Evolutionary conservation across 2,888 invertebrate species (phyloP).

Genomic region (Cheilosia scutellata): DNA sequence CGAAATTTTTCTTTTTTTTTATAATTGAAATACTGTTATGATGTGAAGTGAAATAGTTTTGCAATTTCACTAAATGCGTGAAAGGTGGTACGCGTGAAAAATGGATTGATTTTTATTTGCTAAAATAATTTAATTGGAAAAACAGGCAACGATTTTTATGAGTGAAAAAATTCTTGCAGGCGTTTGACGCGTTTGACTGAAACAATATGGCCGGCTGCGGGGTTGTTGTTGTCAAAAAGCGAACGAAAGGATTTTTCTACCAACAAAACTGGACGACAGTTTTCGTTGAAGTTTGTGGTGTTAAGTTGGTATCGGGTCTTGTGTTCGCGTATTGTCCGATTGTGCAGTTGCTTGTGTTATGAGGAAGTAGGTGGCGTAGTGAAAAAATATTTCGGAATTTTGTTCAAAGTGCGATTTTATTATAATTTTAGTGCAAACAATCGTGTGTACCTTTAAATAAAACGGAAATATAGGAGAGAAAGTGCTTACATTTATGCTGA

Average conservation of each 20-base stretch:
- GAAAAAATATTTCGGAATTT: not conserved
- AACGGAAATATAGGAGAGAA: no score
- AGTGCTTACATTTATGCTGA: no score
- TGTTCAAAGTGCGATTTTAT: not conserved
- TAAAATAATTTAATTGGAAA: constrained; percentile 2
- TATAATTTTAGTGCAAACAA: not conserved
- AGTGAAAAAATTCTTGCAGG: constrained; percentile 25
- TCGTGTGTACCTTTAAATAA: no score
- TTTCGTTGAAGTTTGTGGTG: constrained; percentile 38
- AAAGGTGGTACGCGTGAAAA: not conserved
- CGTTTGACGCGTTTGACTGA: constrained; percentile 69
- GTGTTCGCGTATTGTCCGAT: not conserved
- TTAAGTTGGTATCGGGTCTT: constrained; percentile 12
- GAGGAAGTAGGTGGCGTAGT: not conserved
- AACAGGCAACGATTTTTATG: constrained; percentile 14
- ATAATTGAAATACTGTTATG: constrained; percentile 7
- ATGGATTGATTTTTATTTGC: constrained; percentile 5
- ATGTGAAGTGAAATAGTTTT: not conserved
- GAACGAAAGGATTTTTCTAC: constrained; percentile 25
- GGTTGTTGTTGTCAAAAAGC: constrained; percentile 70
- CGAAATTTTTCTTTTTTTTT: not conserved
- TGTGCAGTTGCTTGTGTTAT: not conserved
- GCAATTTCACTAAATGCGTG: not conserved
- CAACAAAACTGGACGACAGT: constrained; percentile 12
- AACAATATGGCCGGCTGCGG: constrained; percentile 72